Percentiles rank a stretch among this genome's conserved stretches.
Conservation (phyloP, 2,113 vertebrate species). For the Microcebus murinus region DNA sequence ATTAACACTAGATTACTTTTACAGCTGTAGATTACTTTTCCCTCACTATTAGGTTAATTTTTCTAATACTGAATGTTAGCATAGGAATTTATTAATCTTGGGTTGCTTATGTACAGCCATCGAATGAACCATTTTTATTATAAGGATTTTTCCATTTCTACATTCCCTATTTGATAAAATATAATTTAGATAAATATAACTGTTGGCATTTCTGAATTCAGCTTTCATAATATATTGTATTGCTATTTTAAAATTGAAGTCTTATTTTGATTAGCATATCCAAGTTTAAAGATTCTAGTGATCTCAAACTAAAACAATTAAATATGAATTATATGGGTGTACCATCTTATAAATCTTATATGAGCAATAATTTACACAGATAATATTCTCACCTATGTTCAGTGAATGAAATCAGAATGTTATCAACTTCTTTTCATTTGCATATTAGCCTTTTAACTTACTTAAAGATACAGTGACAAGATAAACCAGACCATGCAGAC, state of each 20-base stretch:
- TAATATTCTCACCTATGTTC: background rate
- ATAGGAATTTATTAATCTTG: background rate
- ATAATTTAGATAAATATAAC: background rate
- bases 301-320: constrained; percentile 12
- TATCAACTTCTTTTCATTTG: background rate
- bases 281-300: constrained; percentile 6
- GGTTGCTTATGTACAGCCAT: background rate
- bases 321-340: background rate
- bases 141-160: background rate
- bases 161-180: background rate
- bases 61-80: background rate
- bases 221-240: background rate
- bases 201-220: background rate
- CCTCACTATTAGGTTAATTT: background rate
- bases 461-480: background rate
- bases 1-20: background rate
- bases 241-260: constrained; percentile 40
- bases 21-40: background rate
- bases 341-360: background rate
- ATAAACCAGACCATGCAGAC: background rate
- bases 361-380: background rate
- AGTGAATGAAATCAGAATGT: background rate
- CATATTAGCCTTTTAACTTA: background rate
- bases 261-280: background rate
- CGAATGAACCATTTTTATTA: background rate